Evolutionary conservation across 2,113 vertebrate genomes (phyloP).

Genomic region (Baryphthengus martii): DNA sequence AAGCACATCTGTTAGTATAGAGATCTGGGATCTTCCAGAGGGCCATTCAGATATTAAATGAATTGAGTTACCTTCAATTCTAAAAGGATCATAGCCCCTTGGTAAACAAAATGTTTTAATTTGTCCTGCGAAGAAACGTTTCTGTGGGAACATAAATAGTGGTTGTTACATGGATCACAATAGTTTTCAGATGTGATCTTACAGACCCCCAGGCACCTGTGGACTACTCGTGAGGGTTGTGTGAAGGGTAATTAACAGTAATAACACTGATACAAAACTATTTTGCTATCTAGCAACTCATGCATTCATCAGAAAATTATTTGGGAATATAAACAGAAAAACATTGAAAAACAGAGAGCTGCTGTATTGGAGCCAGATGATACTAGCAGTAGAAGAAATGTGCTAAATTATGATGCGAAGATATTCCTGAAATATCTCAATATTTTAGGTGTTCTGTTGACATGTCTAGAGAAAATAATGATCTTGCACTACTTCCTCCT

Average conservation of each 20-base stretch:
- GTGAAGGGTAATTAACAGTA: background rate
- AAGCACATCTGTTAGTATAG: background rate
- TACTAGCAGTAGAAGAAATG: background rate
- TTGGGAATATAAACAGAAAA: background rate
- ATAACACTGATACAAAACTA: background rate
- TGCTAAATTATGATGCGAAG: background rate
- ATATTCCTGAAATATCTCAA: background rate
- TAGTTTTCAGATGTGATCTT: background rate
- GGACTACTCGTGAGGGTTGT: background rate
- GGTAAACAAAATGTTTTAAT: background rate
- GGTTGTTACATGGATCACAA: background rate
- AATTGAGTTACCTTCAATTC: background rate
- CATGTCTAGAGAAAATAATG: background rate
- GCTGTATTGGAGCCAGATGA: background rate
- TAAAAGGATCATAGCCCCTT: background rate
- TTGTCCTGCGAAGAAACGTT: background rate
- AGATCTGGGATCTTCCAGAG: background rate
- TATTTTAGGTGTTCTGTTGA: background rate
- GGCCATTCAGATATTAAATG: background rate
- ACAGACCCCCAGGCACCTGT: background rate
- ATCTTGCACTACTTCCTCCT: background rate
- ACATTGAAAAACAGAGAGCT: background rate
- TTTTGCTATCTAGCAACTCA: background rate
- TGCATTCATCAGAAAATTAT: background rate
- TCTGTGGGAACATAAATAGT: background rate